phyloP scores from a whole-genome alignment of 2,888 invertebrate species.

The Erebia epiphron region DNA sequence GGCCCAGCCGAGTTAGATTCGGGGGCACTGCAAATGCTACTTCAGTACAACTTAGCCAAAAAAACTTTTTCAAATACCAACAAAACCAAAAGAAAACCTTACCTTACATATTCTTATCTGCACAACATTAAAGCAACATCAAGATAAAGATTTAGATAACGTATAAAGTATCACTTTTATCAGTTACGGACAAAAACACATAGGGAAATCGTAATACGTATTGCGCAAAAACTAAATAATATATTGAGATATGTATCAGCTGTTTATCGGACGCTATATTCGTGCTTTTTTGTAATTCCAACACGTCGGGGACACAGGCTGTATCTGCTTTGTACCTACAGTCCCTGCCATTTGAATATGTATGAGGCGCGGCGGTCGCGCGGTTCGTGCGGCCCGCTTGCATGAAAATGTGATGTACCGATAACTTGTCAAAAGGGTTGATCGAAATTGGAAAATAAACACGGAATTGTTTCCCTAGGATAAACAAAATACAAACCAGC shows the following conservation, averaged over 20 bases:
- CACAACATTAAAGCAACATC: background rate
- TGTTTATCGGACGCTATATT: constrained; percentile 40
- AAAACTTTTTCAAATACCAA: background rate
- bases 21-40: too few species aligned
- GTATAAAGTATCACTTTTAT: constrained; percentile 3
- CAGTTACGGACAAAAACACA: background rate
- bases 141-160: background rate
- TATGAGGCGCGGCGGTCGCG: constrained; percentile 68
- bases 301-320: constrained; percentile 69
- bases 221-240: constrained; percentile 13
- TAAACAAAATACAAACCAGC: constrained; percentile 15
- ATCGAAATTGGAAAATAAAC: constrained; percentile 73
- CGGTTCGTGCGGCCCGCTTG: constrained; percentile 53
- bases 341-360: constrained; percentile 76
- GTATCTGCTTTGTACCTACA: constrained; percentile 73
- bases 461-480: constrained; percentile 48
- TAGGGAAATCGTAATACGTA: background rate
- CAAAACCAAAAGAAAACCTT: too few species aligned
- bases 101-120: too few species aligned
- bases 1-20: too few species aligned
- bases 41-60: background rate
- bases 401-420: constrained; percentile 80
- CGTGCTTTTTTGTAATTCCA: constrained; percentile 72
- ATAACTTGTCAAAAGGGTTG: constrained; percentile 81
- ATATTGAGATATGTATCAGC: constrained; percentile 35